These are phyloP conservation scores for Haemorhous mexicanus DNA, from an alignment of 2,113 vertebrate genomes.

Conservation along the genomic window DNA sequence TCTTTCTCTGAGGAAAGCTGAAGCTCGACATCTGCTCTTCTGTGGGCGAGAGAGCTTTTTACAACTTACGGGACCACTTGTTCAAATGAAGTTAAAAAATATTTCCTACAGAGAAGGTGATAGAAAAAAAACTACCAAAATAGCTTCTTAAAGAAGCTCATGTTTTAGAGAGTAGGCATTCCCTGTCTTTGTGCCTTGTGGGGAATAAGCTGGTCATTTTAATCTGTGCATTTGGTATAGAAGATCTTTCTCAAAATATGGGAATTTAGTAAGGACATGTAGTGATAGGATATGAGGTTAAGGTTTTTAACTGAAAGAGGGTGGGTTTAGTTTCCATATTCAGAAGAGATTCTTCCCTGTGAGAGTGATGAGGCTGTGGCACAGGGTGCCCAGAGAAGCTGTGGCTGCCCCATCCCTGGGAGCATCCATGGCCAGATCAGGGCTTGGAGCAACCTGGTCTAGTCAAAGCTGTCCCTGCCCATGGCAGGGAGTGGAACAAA, in stretches of 20 bases:
- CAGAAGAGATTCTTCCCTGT: background rate
- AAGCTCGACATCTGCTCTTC: slow-evolving; percentile 36
- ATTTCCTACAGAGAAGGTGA: background rate
- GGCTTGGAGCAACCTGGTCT: background rate
- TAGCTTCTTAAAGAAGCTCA: background rate
- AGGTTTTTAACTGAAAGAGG: background rate
- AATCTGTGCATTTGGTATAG: background rate
- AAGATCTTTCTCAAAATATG: background rate
- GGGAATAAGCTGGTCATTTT: background rate
- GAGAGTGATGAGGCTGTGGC: background rate
- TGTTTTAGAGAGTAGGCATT: background rate
- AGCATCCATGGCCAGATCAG: background rate
- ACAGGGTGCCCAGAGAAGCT: background rate
- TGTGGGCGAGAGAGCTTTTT: background rate
- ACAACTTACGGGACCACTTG: background rate
- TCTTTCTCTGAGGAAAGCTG: background rate
- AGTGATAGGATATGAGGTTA: background rate
- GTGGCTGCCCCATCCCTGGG: accelerated
- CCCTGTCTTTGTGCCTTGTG: background rate
- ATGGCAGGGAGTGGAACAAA: background rate
- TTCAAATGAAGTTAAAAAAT: slow-evolving; percentile 2
- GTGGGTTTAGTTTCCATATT: background rate
- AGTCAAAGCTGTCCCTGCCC: background rate
- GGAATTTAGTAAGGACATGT: background rate
- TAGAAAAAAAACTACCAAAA: background rate